phyloP scores from a whole-genome alignment of 1,140 invertebrate species.

The Euura saliciscinereae region DNA sequence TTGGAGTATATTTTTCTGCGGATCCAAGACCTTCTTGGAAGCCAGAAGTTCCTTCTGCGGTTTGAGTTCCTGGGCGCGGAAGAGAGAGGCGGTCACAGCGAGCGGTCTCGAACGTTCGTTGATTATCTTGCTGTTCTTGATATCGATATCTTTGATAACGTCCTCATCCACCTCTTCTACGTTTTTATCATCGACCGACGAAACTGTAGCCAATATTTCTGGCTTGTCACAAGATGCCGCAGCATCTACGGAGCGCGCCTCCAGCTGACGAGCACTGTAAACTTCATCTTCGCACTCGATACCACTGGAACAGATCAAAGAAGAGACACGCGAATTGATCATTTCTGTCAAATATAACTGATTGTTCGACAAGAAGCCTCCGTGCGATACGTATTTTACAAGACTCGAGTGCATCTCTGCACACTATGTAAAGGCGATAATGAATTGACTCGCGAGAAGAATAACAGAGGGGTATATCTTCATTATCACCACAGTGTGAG shows the following conservation, averaged over 20 bases:
- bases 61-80: slow-evolving; percentile 18
- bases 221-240: slow-evolving; percentile 10
- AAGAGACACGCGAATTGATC: background rate
- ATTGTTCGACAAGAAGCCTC: background rate
- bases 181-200: background rate
- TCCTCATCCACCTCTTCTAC: background rate
- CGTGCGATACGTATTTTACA: too few species aligned
- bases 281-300: slow-evolving; percentile 87
- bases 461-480: too few species aligned
- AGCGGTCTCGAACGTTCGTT: slow-evolving; percentile 26
- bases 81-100: slow-evolving; percentile 41
- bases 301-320: slow-evolving; percentile 71
- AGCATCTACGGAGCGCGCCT: slow-evolving; percentile 36
- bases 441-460: too few species aligned
- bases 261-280: slow-evolving; percentile 76
- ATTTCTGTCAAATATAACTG: background rate
- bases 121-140: background rate
- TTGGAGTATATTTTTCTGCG: slow-evolving; percentile 27
- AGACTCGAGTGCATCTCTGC: too few species aligned
- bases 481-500: too few species aligned
- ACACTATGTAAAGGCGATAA: too few species aligned
- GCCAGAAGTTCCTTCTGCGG: slow-evolving; percentile 1
- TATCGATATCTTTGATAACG: too few species aligned
- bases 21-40: slow-evolving; percentile 17
- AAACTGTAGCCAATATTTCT: background rate